phyloP scores from a whole-genome alignment of 2,797 vertebrate species.

The Perodicticus potto region DNA sequence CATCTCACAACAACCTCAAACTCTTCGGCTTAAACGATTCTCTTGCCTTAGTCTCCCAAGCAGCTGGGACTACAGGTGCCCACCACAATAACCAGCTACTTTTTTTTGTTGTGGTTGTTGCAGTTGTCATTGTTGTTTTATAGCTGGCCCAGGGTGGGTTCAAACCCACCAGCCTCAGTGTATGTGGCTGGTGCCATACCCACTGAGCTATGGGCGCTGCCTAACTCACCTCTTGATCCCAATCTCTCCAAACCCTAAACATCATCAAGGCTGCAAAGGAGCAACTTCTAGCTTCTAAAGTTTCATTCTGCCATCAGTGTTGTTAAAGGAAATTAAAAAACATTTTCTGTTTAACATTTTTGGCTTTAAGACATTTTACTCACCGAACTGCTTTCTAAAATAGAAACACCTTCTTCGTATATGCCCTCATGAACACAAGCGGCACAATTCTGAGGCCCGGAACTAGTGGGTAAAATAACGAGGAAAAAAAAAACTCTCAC shows the following conservation, averaged over 20 bases:
- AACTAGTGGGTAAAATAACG: slow-evolving; percentile 84
- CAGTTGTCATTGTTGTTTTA: too few species aligned
- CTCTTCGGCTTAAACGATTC: too few species aligned
- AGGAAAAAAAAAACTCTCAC: background rate
- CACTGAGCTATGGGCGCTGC: too few species aligned
- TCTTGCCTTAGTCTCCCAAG: too few species aligned
- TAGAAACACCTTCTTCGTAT: slow-evolving; percentile 95
- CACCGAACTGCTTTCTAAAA: slow-evolving; percentile 94
- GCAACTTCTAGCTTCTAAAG: background rate
- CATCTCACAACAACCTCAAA: too few species aligned
- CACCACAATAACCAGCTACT: too few species aligned
- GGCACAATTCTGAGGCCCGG: slow-evolving; percentile 95
- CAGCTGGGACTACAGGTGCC: too few species aligned
- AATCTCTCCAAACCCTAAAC: rapidly evolving
- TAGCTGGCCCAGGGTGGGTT: too few species aligned
- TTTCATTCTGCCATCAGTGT: background rate
- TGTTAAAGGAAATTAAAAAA: background rate
- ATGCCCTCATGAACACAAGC: slow-evolving; percentile 96
- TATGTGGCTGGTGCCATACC: too few species aligned
- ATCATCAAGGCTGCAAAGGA: rapidly evolving
- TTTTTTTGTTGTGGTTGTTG: too few species aligned
- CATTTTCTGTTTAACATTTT: background rate
- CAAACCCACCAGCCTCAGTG: too few species aligned
- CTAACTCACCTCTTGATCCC: background rate
- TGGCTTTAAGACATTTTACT: slow-evolving; percentile 79